phyloP scores from a whole-genome alignment of 2,888 invertebrate genomes.

The Cheiracanthium punctorium region DNA sequence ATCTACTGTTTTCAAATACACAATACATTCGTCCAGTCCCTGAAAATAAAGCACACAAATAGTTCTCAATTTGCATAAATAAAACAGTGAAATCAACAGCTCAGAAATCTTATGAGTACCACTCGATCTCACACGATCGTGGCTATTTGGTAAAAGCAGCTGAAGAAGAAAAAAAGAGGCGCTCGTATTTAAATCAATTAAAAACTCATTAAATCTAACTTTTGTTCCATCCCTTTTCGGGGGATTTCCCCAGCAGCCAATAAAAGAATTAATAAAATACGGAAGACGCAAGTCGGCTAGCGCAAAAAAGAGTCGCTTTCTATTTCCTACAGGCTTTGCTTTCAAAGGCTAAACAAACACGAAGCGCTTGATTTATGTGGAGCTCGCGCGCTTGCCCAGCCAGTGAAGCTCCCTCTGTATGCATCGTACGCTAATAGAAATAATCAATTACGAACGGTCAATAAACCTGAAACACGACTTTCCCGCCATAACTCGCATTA shows the following conservation, averaged over 20 bases:
- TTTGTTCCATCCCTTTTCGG: slow-evolving; percentile 38
- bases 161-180: neutral
- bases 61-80: neutral
- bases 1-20: too few species aligned
- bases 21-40: neutral
- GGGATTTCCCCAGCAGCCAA: slow-evolving; percentile 33
- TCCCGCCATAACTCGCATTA: slow-evolving; percentile 43
- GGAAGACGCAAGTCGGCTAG: slow-evolving; percentile 32
- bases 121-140: neutral
- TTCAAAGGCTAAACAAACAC: slow-evolving; percentile 64
- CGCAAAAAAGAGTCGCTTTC: slow-evolving; percentile 34
- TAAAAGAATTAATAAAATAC: slow-evolving; percentile 55
- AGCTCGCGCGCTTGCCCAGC: slow-evolving; percentile 27
- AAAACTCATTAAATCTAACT: slow-evolving; percentile 56
- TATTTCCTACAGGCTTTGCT: slow-evolving; percentile 31
- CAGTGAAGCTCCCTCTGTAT: slow-evolving; percentile 15
- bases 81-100: slow-evolving; percentile 10
- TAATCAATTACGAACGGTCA: slow-evolving; percentile 66
- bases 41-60: neutral
- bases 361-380: slow-evolving; percentile 55
- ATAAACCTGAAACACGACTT: slow-evolving; percentile 62
- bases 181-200: slow-evolving; percentile 47
- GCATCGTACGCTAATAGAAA: slow-evolving; percentile 62
- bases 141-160: neutral
- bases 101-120: neutral